Conservation (phyloP, 64 coral and sea anemone genomes). For the Dendrophyllia cribrosa region DNA sequence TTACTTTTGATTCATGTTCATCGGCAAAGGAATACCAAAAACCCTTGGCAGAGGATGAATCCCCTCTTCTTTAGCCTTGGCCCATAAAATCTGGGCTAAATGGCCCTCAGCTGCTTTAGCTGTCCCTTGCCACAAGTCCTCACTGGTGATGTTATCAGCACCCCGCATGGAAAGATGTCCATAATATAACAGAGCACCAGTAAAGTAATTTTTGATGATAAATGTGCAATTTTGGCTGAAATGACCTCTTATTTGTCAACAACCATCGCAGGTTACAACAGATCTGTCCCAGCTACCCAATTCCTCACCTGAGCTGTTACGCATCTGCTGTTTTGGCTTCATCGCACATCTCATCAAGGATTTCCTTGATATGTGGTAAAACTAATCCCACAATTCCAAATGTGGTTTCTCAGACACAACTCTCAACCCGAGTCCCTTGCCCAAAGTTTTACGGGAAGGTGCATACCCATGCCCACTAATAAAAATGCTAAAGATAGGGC, state of each 20-base stretch:
- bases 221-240: slow-evolving; percentile 62
- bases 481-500: slow-evolving; percentile 66
- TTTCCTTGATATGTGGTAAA: slow-evolving; percentile 33
- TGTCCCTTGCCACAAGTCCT: slow-evolving; percentile 34
- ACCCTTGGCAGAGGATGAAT: not conserved
- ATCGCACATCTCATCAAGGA: slow-evolving; percentile 57
- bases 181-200: slow-evolving; percentile 59
- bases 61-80: slow-evolving; percentile 35
- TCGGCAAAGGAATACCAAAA: slow-evolving; percentile 9
- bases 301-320: not conserved
- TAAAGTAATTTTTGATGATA: slow-evolving; percentile 43
- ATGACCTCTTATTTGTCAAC: slow-evolving; percentile 51
- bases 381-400: slow-evolving; percentile 6
- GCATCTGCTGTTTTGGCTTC: slow-evolving; percentile 63
- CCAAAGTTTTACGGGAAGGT: slow-evolving; percentile 43
- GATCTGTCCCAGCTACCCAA: slow-evolving; percentile 30
- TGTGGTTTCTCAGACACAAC: slow-evolving; percentile 35
- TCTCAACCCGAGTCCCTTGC: slow-evolving; percentile 36
- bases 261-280: slow-evolving; percentile 57
- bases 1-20: not conserved
- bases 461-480: slow-evolving; percentile 59
- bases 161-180: slow-evolving; percentile 56
- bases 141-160: slow-evolving; percentile 31
- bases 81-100: slow-evolving; percentile 41
- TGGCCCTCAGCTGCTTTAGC: slow-evolving; percentile 32